Evolutionary conservation across 2,797 vertebrate species (phyloP), one percentile per base, ranked within the genome.

Genomic region (Oryzias dopingdopingensis): DNA sequence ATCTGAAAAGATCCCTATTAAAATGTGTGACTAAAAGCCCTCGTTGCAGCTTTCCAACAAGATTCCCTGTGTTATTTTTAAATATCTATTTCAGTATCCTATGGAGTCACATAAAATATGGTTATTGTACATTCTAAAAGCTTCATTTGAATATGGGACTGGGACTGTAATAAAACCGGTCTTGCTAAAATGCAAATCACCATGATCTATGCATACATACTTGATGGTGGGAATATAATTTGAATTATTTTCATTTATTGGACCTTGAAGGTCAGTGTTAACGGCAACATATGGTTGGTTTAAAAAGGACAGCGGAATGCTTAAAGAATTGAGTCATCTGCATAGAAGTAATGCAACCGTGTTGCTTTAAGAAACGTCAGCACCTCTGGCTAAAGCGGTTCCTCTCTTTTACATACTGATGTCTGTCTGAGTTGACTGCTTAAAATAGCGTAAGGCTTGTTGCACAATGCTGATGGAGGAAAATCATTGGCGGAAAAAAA

Each of bases 21-120:
- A 59, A 29, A 48, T 58, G 52, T 60, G 41, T 67, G 42, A 51
- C 56, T 24, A 59, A 62, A 46, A 1, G 13, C 14, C 12, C 24
- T 60, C 26, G 42, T 62, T 4, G 42, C 10, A 71, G 52, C 47
- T 72, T 76, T 65, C 52, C 45, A 59, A 68, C 53, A 63, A 58
- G 50, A 8, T 61, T 61, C 60, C 51, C 4, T 58, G 26, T 59
- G 17, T 47, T 20, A 56, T 64, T 66, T 68, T 68, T 59, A 61
- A 63, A 67, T 63, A 62, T 59, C 15, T 64, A 68, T 68, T 68
- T 59, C 59, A 63, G 65, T 67, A 62, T 62, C 14, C 50, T 26
- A 65, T 64, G 51, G 60, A 72, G 44, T 18, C 47, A 52, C n/a
- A 71, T 77, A 57, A 13, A 73, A 77, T 76, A 3, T 24, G 18